These are phyloP conservation scores for Zygogramma bicolorata DNA, from an alignment of 2,888 invertebrate species.

Conservation along the genomic window DNA sequence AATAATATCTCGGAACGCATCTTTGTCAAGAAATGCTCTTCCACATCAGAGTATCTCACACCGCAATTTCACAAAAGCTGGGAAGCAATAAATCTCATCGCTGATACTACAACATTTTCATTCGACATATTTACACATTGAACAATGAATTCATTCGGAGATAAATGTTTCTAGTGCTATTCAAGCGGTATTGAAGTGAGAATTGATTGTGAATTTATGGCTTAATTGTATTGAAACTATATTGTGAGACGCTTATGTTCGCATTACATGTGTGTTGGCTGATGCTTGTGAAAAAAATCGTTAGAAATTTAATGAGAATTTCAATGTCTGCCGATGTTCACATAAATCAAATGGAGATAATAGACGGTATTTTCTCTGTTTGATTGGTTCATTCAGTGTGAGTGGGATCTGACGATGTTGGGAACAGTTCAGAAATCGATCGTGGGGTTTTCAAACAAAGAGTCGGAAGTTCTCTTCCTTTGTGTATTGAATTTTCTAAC, in stretches of 20 bases:
- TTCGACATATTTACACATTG: background rate
- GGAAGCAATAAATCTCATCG: background rate
- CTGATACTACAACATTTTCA: background rate
- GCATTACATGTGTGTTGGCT: background rate
- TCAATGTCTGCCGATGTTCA: background rate
- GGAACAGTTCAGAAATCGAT: background rate
- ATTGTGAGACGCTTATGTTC: background rate
- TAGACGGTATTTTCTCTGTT: background rate
- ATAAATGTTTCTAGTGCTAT: conserved; percentile 12
- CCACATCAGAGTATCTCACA: background rate
- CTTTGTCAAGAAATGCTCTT: background rate
- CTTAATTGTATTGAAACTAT: conserved; percentile 11
- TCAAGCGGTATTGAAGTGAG: conserved; percentile 16
- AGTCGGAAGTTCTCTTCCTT: too few species aligned
- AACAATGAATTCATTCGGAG: conserved; percentile 20
- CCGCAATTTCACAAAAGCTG: background rate
- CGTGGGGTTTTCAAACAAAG: background rate
- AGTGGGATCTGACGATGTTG: background rate
- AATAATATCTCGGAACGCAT: background rate
- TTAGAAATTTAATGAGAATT: background rate
- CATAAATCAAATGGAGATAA: background rate
- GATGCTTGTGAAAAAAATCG: background rate
- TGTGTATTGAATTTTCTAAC: too few species aligned
- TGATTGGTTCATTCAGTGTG: background rate
- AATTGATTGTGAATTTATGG: conserved; percentile 15